Evolutionary conservation across 2,113 vertebrate species (phyloP).

Genomic region (Hippolais icterina): DNA sequence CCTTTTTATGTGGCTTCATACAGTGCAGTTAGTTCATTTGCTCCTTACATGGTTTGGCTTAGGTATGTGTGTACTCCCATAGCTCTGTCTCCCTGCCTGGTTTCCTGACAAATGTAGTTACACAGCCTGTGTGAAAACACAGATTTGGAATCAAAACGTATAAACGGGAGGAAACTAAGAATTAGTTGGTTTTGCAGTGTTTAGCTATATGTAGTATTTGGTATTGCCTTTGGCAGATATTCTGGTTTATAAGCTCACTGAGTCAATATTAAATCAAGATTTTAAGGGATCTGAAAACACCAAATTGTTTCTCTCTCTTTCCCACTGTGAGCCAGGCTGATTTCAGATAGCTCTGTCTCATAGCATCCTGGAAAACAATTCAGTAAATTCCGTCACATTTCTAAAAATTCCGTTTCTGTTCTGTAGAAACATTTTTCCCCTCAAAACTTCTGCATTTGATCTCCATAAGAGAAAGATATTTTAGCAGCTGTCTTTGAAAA

Average conservation of each 20-base stretch:
- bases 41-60: constrained; percentile 1
- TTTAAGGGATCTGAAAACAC: constrained; percentile 31
- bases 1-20: constrained; percentile 37
- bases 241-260: background rate
- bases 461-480: background rate
- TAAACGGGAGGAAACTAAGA: background rate
- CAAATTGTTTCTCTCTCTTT: background rate
- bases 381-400: background rate
- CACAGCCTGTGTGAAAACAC: background rate
- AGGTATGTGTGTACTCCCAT: background rate
- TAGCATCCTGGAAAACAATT: background rate
- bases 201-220: background rate
- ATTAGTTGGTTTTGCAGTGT: constrained; percentile 28
- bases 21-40: constrained; percentile 13
- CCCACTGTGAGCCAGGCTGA: background rate
- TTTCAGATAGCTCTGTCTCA: background rate
- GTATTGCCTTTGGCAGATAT: constrained; percentile 42
- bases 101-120: constrained; percentile 23
- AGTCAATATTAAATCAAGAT: constrained; percentile 20
- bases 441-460: background rate
- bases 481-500: background rate
- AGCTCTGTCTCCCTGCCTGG: background rate
- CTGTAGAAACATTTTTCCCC: background rate
- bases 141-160: constrained; percentile 7
- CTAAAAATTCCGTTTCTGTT: background rate